Base-by-base conservation (phyloP, 2,888 invertebrate species). In the Antheraea assamensis region DNA sequence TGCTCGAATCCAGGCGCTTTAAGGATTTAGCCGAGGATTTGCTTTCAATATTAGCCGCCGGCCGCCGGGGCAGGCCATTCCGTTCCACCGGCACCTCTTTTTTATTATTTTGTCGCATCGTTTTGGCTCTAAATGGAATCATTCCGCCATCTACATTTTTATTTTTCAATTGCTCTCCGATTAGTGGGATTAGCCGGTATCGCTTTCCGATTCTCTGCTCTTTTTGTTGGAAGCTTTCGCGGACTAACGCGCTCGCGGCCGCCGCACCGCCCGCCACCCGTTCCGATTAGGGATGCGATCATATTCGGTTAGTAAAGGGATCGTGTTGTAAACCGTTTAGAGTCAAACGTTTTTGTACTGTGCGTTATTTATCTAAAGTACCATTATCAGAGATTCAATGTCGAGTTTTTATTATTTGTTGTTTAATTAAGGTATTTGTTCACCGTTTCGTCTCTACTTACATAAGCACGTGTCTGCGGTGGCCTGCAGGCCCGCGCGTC, bases 21-120 rank as follows among this genome's bases (percentile, higher is more conserved):
- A 94, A 95, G 95, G 95, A 90, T 93, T 95, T 95, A 95, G 89
- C 81, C 88, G 92, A 91, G 95, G 95, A 94, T 95, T 95, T 94
- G 95, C 92, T 95, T 95, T 95, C 95, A 95, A 95, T 95, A 95
- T 95, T 94, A 95, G 94, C 90, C 90, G 88, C 86, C 89, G 91
- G 90, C 89, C 90, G 87, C 88, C 90, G 90, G 86, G 86, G 87
- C 89, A 85, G 85, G 87, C 86, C 91, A 87, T 89, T 89, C 90
- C 89, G 91, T 89, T 90, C 90, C 91, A 83, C 86, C 85, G 86
- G 86, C 85, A 88, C 90, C 90, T 42, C 42, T 92, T 94, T 93
- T 94, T 94, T 94, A 93, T 94, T 94, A 94, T 94, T 94, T 94
- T 92, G 93, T 93, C 94, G 94, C 94, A 91, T 94, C 94, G 94